Percentiles rank a stretch among this genome's conserved stretches.
phyloP scores from a whole-genome alignment of 2,113 vertebrate genomes.

The Irena cyanogastra region DNA sequence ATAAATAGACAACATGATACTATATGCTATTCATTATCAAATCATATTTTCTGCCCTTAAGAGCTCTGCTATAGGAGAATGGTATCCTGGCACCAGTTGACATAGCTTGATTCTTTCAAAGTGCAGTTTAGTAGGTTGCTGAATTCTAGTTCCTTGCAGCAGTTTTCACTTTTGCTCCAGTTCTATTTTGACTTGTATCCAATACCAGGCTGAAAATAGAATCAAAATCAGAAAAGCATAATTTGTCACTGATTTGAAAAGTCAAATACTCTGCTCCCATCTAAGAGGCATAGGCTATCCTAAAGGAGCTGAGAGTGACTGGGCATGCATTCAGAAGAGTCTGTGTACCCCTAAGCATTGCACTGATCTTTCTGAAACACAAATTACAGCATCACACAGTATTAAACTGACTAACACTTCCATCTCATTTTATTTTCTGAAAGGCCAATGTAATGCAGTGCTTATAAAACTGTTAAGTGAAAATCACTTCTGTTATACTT shows the following conservation, averaged over 20 bases:
- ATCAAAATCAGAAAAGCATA: background rate
- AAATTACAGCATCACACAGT: background rate
- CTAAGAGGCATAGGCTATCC: background rate
- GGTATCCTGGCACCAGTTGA: background rate
- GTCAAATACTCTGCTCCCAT: background rate
- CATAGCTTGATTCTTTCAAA: background rate
- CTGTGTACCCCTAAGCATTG: background rate
- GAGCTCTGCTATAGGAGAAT: background rate
- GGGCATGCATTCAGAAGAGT: background rate
- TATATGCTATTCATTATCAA: background rate
- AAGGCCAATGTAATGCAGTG: rapidly evolving
- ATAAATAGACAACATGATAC: background rate
- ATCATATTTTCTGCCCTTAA: background rate
- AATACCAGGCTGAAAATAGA: conserved; percentile 37
- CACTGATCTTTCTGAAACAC: background rate
- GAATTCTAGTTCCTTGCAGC: background rate
- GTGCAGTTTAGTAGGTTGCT: background rate
- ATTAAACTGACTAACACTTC: background rate
- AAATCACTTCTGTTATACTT: background rate
- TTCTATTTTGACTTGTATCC: conserved; percentile 45
- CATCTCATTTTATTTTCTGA: background rate
- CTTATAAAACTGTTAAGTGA: background rate
- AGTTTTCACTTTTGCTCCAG: conserved; percentile 39
- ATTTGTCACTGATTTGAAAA: conserved; percentile 19
- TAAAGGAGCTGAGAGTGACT: background rate